Percentiles rank a stretch among this genome's conserved stretches.
Evolutionary conservation across 2,113 vertebrate species (phyloP).

Genomic region (Pardalotus punctatus): DNA sequence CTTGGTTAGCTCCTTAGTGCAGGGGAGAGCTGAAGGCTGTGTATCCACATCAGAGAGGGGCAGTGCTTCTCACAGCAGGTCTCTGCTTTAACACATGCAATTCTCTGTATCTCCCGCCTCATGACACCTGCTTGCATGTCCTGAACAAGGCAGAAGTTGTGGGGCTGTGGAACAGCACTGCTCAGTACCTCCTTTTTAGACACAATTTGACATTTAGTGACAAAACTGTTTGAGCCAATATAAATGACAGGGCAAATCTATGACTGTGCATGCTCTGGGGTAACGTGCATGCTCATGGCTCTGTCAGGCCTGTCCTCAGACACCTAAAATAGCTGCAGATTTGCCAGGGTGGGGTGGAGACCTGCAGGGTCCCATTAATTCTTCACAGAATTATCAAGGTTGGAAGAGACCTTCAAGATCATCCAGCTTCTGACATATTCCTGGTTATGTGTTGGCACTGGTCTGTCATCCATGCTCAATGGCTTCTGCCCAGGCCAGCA

Average conservation of each 20-base stretch:
- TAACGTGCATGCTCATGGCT: accelerated
- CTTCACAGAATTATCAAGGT: neutral
- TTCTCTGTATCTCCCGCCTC: neutral
- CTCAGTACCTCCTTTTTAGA: neutral
- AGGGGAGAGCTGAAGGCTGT: neutral
- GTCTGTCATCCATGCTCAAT: neutral
- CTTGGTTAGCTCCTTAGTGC: neutral
- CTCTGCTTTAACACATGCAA: neutral
- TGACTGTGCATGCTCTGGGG: accelerated
- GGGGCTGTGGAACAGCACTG: neutral
- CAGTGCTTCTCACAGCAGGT: neutral
- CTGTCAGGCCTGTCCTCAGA: neutral
- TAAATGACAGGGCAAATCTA: neutral
- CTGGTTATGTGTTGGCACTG: neutral
- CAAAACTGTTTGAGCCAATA: neutral
- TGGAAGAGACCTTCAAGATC: neutral
- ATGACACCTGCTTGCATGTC: neutral
- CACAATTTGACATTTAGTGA: neutral
- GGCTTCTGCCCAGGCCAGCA: neutral
- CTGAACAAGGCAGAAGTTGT: neutral
- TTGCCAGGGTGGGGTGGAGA: neutral
- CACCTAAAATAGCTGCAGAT: neutral
- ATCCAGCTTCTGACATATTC: neutral
- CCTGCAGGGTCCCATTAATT: neutral
- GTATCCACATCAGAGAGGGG: neutral